phyloP scores from a whole-genome alignment of 2,113 vertebrate species.

The Hypocryptadius cinnamomeus region DNA sequence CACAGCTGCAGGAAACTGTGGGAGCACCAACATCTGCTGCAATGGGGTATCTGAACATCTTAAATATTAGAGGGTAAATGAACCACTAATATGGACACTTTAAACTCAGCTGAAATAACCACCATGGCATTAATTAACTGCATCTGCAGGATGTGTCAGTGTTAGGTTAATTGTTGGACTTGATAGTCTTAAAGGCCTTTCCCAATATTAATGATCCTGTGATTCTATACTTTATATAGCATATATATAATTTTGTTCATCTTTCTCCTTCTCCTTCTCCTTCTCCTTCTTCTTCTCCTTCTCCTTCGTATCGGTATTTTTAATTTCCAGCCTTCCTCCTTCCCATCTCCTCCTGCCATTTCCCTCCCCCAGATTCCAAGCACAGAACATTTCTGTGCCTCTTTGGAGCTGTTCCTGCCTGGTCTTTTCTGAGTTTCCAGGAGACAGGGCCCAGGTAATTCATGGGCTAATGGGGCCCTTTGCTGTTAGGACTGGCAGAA shows the following conservation, averaged over 20 bases:
- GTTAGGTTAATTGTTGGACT: neutral
- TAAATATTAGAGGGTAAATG: neutral
- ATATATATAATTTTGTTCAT: neutral
- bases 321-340: neutral
- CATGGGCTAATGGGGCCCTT: neutral
- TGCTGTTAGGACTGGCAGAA: constrained; percentile 33
- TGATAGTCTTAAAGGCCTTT: neutral
- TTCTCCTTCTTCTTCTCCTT: neutral
- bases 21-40: constrained; percentile 22
- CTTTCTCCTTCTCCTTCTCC: neutral
- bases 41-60: neutral
- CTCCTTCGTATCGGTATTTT: neutral
- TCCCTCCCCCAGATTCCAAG: neutral
- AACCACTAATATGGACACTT: neutral
- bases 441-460: constrained; percentile 19
- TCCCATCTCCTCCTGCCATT: neutral
- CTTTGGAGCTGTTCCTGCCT: neutral
- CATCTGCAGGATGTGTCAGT: neutral
- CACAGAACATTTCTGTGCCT: neutral
- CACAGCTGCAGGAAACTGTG: constrained; percentile 57
- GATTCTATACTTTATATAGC: neutral
- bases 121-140: neutral
- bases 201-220: neutral
- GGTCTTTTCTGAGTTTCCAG: constrained; percentile 5
- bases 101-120: neutral